A percentile compares a stretch with the other conserved stretches of the same genome.
These are phyloP conservation scores for Dolichallabes microphthalmus DNA, from an alignment of 2,113 vertebrate species.

Conservation along the genomic window DNA sequence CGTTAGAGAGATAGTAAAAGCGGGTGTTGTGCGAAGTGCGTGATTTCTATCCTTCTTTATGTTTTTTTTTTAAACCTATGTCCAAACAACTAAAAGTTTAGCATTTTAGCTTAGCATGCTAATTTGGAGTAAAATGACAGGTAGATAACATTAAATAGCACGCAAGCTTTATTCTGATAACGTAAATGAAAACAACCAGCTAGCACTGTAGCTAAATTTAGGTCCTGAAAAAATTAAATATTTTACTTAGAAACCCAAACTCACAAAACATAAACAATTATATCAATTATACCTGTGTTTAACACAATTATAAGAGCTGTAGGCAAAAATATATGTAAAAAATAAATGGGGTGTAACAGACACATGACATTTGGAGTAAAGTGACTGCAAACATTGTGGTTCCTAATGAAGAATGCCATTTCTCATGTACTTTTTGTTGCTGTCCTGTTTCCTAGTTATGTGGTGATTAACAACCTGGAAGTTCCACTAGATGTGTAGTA, in stretches of 20 bases:
- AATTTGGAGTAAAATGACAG: not conserved
- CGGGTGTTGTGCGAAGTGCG: not conserved
- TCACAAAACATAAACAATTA: no score
- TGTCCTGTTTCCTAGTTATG: no score
- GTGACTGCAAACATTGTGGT: no score
- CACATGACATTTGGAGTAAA: no score
- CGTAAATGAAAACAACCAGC: not conserved
- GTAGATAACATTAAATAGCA: not conserved
- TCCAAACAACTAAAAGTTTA: no score
- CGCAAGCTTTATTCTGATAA: not conserved
- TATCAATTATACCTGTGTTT: not conserved
- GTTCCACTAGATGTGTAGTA: no score
- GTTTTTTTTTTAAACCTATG: not conserved
- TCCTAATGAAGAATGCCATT: no score
- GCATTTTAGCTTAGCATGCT: conserved; percentile 19
- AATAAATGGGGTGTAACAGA: no score
- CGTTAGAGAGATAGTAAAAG: not conserved
- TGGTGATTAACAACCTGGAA: no score
- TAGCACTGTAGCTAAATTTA: not conserved
- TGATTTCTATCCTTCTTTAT: not conserved
- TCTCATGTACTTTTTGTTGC: no score
- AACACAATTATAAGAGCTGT: not conserved
- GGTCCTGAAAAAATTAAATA: not conserved
- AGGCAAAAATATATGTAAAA: not conserved
- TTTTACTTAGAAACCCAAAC: no score